phyloP scores from a whole-genome alignment of 2,888 invertebrate species.

The Helleia helle region DNA sequence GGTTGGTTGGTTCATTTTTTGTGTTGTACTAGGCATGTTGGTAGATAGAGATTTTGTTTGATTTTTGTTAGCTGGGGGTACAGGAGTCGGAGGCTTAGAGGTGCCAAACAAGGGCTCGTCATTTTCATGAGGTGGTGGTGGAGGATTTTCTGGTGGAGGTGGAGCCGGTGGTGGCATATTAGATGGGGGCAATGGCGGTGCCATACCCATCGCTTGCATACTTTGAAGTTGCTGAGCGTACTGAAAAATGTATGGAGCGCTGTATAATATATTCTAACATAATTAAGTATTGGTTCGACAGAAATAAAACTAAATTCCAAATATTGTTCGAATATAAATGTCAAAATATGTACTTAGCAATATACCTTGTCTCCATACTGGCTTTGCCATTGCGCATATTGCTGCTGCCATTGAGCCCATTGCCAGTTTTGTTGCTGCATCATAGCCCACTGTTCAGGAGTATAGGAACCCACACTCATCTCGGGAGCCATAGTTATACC shows the following conservation, averaged over 20 bases:
- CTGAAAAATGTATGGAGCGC: constrained; percentile 37
- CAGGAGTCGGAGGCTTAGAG: constrained; percentile 23
- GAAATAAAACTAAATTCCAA: too few relatives aligned
- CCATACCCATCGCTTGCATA: constrained; percentile 35
- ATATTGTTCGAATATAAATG: neutral
- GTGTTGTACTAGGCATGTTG: too few relatives aligned
- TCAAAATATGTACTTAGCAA: neutral
- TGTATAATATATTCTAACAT: too few relatives aligned
- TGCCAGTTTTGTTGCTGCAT: constrained; percentile 83
- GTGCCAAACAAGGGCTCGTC: constrained; percentile 49
- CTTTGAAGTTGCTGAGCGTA: constrained; percentile 58
- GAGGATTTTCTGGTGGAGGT: constrained; percentile 43
- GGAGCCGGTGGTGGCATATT: constrained; percentile 29
- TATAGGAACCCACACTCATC: constrained; percentile 59
- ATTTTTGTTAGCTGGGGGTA: constrained; percentile 16
- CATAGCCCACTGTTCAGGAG: constrained; percentile 79
- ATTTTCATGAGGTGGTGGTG: constrained; percentile 52
- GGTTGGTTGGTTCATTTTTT: too few relatives aligned
- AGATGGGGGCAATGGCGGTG: constrained; percentile 35
- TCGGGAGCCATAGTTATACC: constrained; percentile 34
- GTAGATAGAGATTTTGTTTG: too few relatives aligned
- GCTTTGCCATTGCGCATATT: constrained; percentile 83
- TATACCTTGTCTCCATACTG: constrained; percentile 83
- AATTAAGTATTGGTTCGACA: too few relatives aligned
- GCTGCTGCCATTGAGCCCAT: constrained; percentile 85